Conservation (phyloP, 2,113 vertebrate species). For the Columba janthina region DNA sequence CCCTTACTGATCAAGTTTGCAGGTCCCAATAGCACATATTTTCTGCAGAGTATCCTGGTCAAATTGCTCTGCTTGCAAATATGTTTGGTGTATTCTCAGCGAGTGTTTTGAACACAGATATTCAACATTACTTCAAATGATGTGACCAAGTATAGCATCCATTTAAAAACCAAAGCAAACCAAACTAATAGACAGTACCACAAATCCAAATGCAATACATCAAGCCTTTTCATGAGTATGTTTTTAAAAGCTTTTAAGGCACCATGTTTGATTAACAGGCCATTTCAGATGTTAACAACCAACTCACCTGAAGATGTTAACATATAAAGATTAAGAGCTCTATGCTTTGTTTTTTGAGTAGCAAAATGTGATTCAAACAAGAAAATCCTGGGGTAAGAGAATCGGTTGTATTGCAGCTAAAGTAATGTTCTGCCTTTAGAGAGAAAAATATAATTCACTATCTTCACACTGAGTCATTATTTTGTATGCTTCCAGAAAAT, state of each 20-base stretch:
- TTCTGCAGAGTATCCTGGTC: not conserved
- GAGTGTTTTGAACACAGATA: not conserved
- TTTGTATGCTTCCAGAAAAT: not conserved
- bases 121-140: not conserved
- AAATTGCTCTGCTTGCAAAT: not conserved
- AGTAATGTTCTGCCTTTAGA: not conserved
- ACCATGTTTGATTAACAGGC: not conserved
- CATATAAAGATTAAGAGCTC: not conserved
- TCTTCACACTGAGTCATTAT: not conserved
- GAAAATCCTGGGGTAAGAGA: not conserved
- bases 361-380: not conserved
- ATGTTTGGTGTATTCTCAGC: no score
- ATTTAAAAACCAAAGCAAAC: not conserved
- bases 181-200: slow-evolving; percentile 27
- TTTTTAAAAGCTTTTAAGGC: not conserved
- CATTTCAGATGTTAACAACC: not conserved
- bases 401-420: not conserved
- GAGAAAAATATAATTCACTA: not conserved
- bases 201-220: not conserved
- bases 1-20: not conserved
- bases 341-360: not conserved
- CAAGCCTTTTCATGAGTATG: not conserved
- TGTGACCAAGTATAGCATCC: not conserved
- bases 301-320: not conserved
- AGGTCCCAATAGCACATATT: not conserved